phyloP scores from a whole-genome alignment of 2,797 vertebrate species.

The Spinus pinus region DNA sequence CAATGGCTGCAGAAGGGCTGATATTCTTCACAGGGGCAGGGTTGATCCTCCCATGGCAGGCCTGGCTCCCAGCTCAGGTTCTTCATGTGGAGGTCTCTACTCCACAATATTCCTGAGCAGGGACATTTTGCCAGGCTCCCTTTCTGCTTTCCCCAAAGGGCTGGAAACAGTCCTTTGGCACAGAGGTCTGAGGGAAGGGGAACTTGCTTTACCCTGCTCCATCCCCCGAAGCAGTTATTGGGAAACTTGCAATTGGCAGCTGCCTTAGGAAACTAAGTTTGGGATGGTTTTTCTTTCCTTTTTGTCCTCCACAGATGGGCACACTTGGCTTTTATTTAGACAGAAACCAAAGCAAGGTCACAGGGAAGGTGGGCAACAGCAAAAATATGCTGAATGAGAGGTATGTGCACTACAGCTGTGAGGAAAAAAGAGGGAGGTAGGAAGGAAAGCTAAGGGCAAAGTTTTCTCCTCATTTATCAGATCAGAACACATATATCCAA shows the following conservation, averaged over 20 bases:
- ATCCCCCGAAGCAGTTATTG: background rate
- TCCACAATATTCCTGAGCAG: background rate
- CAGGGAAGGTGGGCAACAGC: background rate
- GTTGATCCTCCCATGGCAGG: background rate
- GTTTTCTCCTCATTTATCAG: background rate
- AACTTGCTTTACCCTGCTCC: background rate
- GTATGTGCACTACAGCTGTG: background rate
- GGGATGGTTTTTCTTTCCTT: background rate
- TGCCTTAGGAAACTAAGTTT: background rate
- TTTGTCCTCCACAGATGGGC: background rate
- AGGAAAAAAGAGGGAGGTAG: fast-evolving
- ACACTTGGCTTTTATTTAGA: background rate
- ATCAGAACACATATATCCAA: background rate
- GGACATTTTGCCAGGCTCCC: background rate
- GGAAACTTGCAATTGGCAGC: background rate
- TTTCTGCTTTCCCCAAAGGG: background rate
- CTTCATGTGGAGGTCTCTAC: background rate
- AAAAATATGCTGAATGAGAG: background rate
- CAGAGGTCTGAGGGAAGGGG: background rate
- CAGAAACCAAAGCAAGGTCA: background rate
- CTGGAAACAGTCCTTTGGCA: background rate
- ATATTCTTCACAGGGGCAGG: background rate
- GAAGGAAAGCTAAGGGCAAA: background rate
- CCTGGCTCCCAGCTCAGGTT: background rate
- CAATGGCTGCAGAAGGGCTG: background rate